Percentiles rank a stretch among this genome's conserved stretches.
Evolutionary conservation across 2,113 vertebrate genomes (phyloP).

Genomic region (Sinocyclocheilus maitianheensis): DNA sequence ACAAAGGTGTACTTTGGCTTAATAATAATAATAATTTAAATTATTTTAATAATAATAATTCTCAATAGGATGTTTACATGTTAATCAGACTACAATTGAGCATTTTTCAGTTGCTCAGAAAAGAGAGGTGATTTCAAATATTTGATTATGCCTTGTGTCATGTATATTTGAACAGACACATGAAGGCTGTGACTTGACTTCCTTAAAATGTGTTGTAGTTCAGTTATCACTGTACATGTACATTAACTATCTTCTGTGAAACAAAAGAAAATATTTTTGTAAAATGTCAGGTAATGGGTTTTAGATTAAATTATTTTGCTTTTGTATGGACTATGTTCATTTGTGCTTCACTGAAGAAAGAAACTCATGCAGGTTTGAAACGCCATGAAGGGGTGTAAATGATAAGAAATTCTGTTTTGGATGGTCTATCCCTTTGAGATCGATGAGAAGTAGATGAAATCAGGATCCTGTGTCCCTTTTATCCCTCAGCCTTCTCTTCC

Average conservation of each 20-base stretch:
- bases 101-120: no score
- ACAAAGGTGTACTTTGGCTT: no score
- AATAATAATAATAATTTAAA: no score
- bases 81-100: no score
- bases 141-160: background rate
- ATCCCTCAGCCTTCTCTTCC: background rate
- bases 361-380: background rate
- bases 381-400: background rate
- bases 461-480: background rate
- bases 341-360: background rate
- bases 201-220: background rate
- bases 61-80: no score
- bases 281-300: background rate
- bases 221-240: background rate
- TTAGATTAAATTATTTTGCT: no score
- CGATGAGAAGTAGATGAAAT: background rate
- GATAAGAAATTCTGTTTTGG: background rate
- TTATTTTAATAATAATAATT: no score
- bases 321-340: background rate
- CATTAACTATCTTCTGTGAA: background rate
- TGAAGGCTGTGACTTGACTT: background rate
- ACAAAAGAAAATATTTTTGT: background rate
- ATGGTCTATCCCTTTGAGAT: background rate
- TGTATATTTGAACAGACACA: background rate
- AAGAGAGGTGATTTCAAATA: no score